Evolutionary conservation across 2,113 vertebrate species (phyloP), one percentile per base, ranked within the genome.

Genomic region (Gymnogyps californianus): DNA sequence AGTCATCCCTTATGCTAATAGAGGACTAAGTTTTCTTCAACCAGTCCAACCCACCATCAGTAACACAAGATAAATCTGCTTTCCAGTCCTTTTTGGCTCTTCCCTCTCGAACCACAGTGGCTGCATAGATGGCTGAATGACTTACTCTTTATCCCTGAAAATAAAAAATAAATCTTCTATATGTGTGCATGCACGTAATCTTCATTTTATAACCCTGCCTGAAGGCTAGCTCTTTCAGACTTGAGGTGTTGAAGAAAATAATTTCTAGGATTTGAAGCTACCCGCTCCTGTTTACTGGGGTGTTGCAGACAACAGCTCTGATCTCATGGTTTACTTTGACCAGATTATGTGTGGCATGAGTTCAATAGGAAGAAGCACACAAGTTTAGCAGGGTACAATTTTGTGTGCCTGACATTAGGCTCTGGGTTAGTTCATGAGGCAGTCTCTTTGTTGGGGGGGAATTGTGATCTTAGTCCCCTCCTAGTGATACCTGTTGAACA

Each of bases 31-130:
- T 62, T 71, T 36, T 89, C 87, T 14, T 24, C 87, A 90, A 26
- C 13, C 61, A 59, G 77, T 65, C 76, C 83, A 89, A 36, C 24
- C 17, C 78, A 28, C 67, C 46, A 2, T 36, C 79, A 54, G 40
- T 20, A 91, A 65, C 67, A 82, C 18, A 28, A 87, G 85, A 96
- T 93, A 94, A 95, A 94, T 96, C 76, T 58, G 8, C 62, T 92
- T 69, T 82, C 66, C 66, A 76, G 31, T 54, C 40, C 52, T 66
- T 70, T 62, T 89, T 90, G 83, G 76, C 89, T 94, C 58, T 88
- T 89, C 36, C 25, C 7, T 71, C 75, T 54, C 4, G 49, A 91
- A 72, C 75, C 89, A 61, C 32, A 36, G 77, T 36, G 16, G 36
- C 49, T 79, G 88, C 26, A 87, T 19, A 51, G 25, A 57, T 34